Evolutionary conservation across 2,797 vertebrate species (phyloP).

Genomic region (Mionectes olivaceus): DNA sequence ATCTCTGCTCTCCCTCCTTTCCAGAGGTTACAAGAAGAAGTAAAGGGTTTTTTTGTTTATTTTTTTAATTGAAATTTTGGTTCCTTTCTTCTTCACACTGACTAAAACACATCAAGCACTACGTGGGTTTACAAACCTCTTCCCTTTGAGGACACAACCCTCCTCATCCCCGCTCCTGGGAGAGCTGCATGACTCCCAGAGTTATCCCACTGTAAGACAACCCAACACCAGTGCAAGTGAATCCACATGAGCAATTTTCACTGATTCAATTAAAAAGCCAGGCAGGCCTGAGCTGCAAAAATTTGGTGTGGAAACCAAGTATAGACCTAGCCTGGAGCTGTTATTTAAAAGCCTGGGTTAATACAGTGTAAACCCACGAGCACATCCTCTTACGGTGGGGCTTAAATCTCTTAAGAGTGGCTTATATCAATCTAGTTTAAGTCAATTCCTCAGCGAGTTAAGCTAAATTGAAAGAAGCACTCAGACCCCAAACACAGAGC

Average conservation of each 20-base stretch:
- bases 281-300: not conserved
- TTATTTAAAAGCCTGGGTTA: conserved; percentile 61
- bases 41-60: not conserved
- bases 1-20: not conserved
- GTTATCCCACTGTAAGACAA: not conserved
- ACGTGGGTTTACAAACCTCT: not conserved
- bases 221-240: not conserved
- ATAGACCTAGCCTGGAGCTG: conserved; percentile 57
- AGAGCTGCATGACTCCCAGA: not conserved
- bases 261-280: not conserved
- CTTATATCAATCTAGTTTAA: conserved; percentile 71
- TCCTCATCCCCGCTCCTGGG: rapidly evolving
- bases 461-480: conserved; percentile 67
- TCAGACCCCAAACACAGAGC: conserved; percentile 43
- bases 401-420: conserved; percentile 67
- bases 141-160: rapidly evolving
- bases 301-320: conserved; percentile 36
- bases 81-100: not conserved
- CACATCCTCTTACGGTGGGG: conserved; percentile 59
- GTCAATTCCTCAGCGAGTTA: conserved; percentile 60
- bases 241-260: not conserved
- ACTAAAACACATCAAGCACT: not conserved
- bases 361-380: conserved; percentile 65
- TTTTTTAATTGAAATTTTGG: not conserved
- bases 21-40: not conserved